A percentile compares a stretch with the other conserved stretches of the same genome.
Conservation (phyloP, 2,888 invertebrate species). For the Neuroscelio doddi region DNA sequence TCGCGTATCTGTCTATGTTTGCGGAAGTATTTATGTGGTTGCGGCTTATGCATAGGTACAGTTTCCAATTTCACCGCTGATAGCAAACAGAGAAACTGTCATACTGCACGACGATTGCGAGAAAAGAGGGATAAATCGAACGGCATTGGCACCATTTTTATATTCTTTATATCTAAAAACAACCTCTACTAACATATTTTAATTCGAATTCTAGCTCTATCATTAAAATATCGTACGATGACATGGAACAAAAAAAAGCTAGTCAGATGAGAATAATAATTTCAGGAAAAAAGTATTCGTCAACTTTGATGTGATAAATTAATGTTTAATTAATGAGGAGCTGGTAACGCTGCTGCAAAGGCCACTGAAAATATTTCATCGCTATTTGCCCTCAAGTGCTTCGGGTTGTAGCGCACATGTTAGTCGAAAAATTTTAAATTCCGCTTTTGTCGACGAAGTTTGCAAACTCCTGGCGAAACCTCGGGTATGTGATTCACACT, state of each 20-base stretch:
- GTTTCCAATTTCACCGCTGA: conserved; percentile 45
- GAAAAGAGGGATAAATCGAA: conserved; percentile 36
- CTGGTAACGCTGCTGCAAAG: background rate
- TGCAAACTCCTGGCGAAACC: conserved; percentile 33
- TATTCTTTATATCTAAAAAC: background rate
- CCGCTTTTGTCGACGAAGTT: conserved; percentile 40
- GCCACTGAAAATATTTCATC: conserved; percentile 21
- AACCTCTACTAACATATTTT: background rate
- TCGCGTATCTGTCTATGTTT: conserved; percentile 40
- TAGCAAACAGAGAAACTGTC: conserved; percentile 34
- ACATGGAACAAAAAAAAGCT: too few relatives aligned
- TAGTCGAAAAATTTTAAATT: conserved; percentile 30
- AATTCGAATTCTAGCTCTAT: background rate
- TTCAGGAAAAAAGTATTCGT: too few relatives aligned
- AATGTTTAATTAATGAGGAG: conserved; percentile 12
- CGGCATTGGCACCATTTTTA: background rate
- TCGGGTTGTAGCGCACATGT: conserved; percentile 3
- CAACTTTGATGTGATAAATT: conserved; percentile 14
- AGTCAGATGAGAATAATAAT: too few relatives aligned
- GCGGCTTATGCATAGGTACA: conserved; percentile 34
- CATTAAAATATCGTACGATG: background rate
- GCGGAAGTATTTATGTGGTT: conserved; percentile 45
- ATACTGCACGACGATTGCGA: conserved; percentile 2
- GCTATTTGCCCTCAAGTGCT: conserved; percentile 22
- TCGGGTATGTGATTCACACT: conserved; percentile 32